Percentiles rank a stretch among this genome's conserved stretches.
These are phyloP conservation scores for Loris lydekkerianus DNA, from an alignment of 2,797 vertebrate genomes.

Conservation along the genomic window DNA sequence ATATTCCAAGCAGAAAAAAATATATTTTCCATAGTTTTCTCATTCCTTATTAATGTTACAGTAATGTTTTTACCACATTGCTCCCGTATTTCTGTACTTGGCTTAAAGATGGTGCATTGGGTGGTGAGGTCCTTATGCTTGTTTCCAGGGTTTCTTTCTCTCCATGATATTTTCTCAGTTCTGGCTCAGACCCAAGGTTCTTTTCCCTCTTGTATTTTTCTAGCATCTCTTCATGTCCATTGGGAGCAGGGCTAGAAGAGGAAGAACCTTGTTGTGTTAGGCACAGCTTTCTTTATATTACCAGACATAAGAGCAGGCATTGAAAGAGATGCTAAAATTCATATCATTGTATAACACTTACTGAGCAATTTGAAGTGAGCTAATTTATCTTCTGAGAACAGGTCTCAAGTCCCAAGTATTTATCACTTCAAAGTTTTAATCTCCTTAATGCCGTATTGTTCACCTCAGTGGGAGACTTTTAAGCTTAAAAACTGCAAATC, in stretches of 20 bases:
- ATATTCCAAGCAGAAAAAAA: neutral
- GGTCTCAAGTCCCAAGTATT: constrained; percentile 2
- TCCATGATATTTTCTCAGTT: neutral
- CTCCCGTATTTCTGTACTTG: neutral
- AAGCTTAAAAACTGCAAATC: constrained; percentile 7
- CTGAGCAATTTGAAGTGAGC: neutral
- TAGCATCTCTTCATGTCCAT: neutral
- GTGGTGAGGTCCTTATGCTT: neutral
- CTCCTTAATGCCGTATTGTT: neutral
- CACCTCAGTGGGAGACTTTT: neutral
- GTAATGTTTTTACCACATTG: neutral
- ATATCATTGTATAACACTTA: neutral
- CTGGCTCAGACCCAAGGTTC: neutral
- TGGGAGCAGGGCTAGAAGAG: neutral
- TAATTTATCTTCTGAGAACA: constrained; percentile 12
- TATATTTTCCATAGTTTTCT: neutral
- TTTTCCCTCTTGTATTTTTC: neutral
- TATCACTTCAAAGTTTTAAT: constrained; percentile 18
- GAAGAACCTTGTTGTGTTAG: neutral
- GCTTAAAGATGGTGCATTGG: no score
- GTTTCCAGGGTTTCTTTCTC: neutral
- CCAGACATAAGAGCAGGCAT: neutral
- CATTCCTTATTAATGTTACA: neutral
- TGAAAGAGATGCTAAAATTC: neutral
- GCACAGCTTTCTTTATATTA: neutral